Percentiles rank a stretch among this genome's conserved stretches.
Evolutionary conservation across 2,113 vertebrate species (phyloP).

Genomic region (Sinocyclocheilus anophthalmus): DNA sequence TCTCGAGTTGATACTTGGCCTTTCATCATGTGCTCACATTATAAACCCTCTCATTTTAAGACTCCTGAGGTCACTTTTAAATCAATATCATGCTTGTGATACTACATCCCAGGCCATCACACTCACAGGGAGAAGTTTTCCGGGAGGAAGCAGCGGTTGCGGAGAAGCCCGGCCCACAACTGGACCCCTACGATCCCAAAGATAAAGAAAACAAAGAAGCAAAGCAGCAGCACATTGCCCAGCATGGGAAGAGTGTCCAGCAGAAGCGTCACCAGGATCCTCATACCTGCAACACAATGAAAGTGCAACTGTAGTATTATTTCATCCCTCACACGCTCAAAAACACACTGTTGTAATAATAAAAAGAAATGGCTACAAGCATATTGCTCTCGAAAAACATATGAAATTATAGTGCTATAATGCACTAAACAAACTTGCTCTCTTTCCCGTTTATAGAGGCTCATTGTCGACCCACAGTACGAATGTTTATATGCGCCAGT

Average conservation of each 20-base stretch:
- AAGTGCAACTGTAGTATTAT: conserved; percentile 42
- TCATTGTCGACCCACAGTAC: conserved; percentile 22
- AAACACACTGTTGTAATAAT: conserved; percentile 32
- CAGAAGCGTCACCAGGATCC: conserved; percentile 87
- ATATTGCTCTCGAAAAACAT: conserved; percentile 19
- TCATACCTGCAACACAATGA: conserved; percentile 79
- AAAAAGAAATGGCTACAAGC: conserved; percentile 45
- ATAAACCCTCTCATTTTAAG: neutral
- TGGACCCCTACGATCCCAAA: conserved; percentile 88
- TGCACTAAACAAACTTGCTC: neutral
- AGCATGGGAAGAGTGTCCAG: conserved; percentile 90
- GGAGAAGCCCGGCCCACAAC: conserved; percentile 85
- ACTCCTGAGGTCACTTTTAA: neutral
- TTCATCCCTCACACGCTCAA: neutral
- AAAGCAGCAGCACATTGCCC: conserved; percentile 86
- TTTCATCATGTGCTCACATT: neutral
- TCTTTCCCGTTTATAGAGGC: conserved; percentile 18
- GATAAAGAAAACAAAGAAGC: conserved; percentile 93
- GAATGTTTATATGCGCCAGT: conserved; percentile 41
- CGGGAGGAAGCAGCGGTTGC: conserved; percentile 88
- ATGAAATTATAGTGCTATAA: conserved; percentile 13
- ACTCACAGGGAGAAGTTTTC: conserved; percentile 98
- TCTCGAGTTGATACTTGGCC: neutral
- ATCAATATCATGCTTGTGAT: neutral
- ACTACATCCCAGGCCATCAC: neutral